Base-by-base conservation (phyloP, 1,140 invertebrate genomes). In the Formica selysi region DNA sequence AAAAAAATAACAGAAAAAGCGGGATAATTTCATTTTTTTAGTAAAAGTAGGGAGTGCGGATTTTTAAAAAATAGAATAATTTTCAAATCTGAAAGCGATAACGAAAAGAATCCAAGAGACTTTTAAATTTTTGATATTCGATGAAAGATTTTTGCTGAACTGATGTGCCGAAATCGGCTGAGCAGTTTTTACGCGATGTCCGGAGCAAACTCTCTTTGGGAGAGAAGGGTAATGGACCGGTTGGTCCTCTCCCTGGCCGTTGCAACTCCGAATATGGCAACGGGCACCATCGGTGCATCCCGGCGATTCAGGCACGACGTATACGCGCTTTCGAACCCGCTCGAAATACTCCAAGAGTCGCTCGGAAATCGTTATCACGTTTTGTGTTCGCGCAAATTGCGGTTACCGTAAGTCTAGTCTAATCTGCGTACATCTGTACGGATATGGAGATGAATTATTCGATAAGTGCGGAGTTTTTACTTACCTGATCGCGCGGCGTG, bases 241-340 rank as follows among this genome's bases (percentile, higher is more conserved):
- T 68, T 76, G 85, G 38, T 80, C 74, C 78, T 71, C 84, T 87
- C 62, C 44, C 36, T 51, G 48, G 36, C 65, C 68, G 2, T 79
- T 38, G 51, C 54, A 61, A 54, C 76, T 67, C 87, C 81, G 61
- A 88, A 89, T 89, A 89, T 86, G 86, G 84, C 73, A 68, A 89
- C 48, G 57, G n/a, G 36, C 61, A 54, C 16, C 48, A 51, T 26
- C 44, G 10, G 5, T 10, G 29, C 57, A n/a, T 68, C 44, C 38
- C 48, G 59, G 67, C 48, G 59, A 54, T 54, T n/a, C 57, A 41
- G 3, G 22, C 26, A 71, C 74, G 57, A 57, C 41, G 78, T 44
- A 26, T 44, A 26, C 26, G 26, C 22, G 26, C 36, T 51, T 51
- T 51, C 4, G 4, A 44, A 62, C 67, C 13, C 38, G 38, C 51